These are phyloP conservation scores for Euglossa dilemma DNA, from an alignment of 1,140 invertebrate genomes.

Conservation along the genomic window DNA sequence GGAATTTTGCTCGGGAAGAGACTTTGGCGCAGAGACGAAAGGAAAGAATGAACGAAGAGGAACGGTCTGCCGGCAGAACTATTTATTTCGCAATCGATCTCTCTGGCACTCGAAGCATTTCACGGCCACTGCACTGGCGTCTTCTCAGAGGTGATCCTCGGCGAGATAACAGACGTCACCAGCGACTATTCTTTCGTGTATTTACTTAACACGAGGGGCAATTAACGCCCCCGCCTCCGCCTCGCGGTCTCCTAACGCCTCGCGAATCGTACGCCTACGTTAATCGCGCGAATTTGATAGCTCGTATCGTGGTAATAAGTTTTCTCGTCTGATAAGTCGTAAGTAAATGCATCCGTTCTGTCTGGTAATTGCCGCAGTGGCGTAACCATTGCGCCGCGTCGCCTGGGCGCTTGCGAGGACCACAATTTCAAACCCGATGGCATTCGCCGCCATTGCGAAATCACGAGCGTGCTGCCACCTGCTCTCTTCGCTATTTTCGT, in stretches of 20 bases:
- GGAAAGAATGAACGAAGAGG: too few relatives aligned
- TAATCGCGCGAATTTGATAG: not conserved
- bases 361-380: constrained; percentile 4
- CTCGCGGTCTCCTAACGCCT: too few relatives aligned
- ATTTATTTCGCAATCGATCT: not conserved
- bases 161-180: not conserved
- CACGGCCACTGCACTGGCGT: not conserved
- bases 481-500: not conserved
- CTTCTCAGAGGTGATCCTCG: not conserved
- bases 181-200: not conserved
- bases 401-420: not conserved
- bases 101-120: not conserved
- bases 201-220: not conserved
- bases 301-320: not conserved
- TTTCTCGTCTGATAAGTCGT: constrained; percentile 16
- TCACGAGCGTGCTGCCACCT: too few relatives aligned
- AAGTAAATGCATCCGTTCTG: constrained; percentile 25
- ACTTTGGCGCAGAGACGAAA: too few relatives aligned
- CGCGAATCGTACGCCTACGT: not conserved
- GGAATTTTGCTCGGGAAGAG: too few relatives aligned
- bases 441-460: not conserved
- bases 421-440: too few relatives aligned
- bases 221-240: not conserved
- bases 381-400: not conserved
- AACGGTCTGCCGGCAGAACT: too few relatives aligned